Evolutionary conservation across 2,888 invertebrate genomes (phyloP).

Genomic region (Drosophila infuscata): DNA sequence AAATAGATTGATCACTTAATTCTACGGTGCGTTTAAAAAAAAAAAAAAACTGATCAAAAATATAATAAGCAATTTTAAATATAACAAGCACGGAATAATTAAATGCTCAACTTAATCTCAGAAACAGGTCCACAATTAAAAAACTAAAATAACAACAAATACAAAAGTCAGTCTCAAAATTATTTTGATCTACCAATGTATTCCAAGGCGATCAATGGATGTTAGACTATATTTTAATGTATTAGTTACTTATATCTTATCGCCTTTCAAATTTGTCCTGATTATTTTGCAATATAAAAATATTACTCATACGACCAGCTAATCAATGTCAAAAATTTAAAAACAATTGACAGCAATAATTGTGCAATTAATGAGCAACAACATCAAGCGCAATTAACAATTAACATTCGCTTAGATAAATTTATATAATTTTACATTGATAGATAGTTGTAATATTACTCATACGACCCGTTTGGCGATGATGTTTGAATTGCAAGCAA

Average conservation of each 20-base stretch:
- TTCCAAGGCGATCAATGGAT: not conserved
- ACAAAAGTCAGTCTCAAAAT: not conserved
- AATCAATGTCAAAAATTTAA: constrained; percentile 2
- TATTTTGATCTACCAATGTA: not conserved
- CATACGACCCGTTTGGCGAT: constrained; percentile 48
- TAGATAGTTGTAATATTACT: constrained; percentile 34
- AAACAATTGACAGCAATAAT: constrained; percentile 26
- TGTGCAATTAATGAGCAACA: constrained; percentile 40
- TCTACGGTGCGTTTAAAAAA: not conserved
- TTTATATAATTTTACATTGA: constrained; percentile 1
- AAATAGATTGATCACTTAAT: constrained; percentile 7
- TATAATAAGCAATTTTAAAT: not conserved
- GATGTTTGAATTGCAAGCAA: constrained; percentile 45
- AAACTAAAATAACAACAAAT: not conserved
- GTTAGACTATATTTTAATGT: not conserved
- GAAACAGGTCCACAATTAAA: not conserved
- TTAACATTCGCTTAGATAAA: constrained; percentile 11
- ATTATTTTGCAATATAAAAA: constrained; percentile 15
- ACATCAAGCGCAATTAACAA: constrained; percentile 31
- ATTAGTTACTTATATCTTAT: not conserved
- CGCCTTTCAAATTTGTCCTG: not conserved
- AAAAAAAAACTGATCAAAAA: not conserved
- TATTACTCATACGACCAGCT: constrained; percentile 49
- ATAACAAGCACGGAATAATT: not conserved
- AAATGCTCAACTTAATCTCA: not conserved